These are phyloP conservation scores for Acinonyx jubatus DNA, from an alignment of 2,113 vertebrate species.

Conservation along the genomic window DNA sequence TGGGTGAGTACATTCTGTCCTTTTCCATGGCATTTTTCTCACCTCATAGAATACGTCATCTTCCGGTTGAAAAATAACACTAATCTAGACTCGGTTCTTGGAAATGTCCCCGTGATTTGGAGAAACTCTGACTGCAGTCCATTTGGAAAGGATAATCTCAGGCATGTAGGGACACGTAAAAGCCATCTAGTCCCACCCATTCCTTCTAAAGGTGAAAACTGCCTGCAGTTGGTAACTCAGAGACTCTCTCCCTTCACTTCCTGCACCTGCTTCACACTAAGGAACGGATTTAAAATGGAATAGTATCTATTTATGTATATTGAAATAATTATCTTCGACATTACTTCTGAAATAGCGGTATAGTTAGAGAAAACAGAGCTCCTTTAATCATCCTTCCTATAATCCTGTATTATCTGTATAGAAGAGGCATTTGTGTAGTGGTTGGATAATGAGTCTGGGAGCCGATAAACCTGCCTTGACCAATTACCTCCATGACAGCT, in stretches of 20 bases:
- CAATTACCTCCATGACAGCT: constrained; percentile 16
- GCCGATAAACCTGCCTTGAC: constrained; percentile 12
- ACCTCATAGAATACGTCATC: not conserved
- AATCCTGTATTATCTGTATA: not conserved
- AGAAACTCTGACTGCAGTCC: constrained; percentile 1
- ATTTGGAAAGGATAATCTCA: constrained; percentile 42
- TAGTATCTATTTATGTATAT: constrained; percentile 1
- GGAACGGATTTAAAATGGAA: not conserved
- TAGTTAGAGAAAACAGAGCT: constrained; percentile 46
- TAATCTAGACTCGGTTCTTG: constrained; percentile 41
- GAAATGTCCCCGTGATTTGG: constrained; percentile 43
- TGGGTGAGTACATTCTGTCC: not conserved
- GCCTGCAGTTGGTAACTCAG: not conserved
- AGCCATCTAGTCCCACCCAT: not conserved
- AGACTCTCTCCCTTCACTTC: not conserved
- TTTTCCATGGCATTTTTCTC: constrained; percentile 47
- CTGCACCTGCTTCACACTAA: not conserved
- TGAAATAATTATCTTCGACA: constrained; percentile 37
- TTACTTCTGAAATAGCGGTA: constrained; percentile 33
- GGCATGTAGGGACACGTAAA: not conserved
- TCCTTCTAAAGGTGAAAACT: constrained; percentile 51
- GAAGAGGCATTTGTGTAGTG: constrained; percentile 32
- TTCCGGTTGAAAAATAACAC: not conserved
- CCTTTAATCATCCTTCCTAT: constrained; percentile 33
- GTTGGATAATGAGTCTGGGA: not conserved